Conservation (phyloP, 2,888 invertebrate genomes). For the Trachelus stipa region DNA sequence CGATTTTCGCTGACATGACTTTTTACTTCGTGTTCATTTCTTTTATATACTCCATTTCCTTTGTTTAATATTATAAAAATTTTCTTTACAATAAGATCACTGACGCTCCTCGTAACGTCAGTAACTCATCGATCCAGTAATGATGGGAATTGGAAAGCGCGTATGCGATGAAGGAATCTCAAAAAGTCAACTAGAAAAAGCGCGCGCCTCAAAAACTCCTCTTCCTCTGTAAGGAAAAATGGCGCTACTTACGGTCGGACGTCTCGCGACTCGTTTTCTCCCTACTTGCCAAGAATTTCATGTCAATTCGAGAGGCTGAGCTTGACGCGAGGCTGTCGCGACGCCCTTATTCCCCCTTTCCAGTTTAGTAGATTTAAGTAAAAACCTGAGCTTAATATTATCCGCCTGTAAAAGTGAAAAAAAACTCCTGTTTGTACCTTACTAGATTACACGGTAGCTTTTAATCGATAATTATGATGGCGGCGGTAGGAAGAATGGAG, state of each 20-base stretch:
- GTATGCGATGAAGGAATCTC: too few relatives aligned
- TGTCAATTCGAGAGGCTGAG: slow-evolving; percentile 25
- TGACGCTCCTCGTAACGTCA: too few relatives aligned
- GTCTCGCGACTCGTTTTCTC: slow-evolving; percentile 26
- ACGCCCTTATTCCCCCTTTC: neutral
- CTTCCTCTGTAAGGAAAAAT: neutral
- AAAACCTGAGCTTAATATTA: slow-evolving; percentile 55
- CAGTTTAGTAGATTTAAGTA: slow-evolving; percentile 27
- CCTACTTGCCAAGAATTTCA: slow-evolving; percentile 29
- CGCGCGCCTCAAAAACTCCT: neutral
- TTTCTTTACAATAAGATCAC: too few relatives aligned
- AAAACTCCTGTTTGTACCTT: slow-evolving; percentile 59
- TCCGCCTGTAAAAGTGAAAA: slow-evolving; percentile 46
- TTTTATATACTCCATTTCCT: too few relatives aligned
- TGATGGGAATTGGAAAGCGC: too few relatives aligned
- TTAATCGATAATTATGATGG: slow-evolving; percentile 9
- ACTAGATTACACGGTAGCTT: slow-evolving; percentile 39
- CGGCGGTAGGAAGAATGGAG: neutral
- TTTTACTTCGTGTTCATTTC: too few relatives aligned
- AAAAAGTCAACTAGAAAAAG: neutral
- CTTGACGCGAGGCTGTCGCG: slow-evolving; percentile 12
- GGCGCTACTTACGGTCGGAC: slow-evolving; percentile 25
- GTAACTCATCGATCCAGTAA: too few relatives aligned
- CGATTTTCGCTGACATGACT: too few relatives aligned
- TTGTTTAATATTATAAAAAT: too few relatives aligned